Base-by-base conservation (phyloP, 2,113 vertebrate species). In the Scomber colias region DNA sequence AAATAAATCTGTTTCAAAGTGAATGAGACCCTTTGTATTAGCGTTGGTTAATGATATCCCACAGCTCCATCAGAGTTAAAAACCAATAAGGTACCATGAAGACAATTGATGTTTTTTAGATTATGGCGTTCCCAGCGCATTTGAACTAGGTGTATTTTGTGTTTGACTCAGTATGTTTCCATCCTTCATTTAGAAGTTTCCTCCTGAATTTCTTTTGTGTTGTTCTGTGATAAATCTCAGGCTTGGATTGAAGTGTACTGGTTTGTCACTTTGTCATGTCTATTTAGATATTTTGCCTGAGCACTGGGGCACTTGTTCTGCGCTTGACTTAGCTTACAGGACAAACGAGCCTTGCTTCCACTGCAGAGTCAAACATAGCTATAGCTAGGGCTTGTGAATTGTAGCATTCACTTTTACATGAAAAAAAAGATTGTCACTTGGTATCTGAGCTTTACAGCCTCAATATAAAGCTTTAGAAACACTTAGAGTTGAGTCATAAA, bases 191-290 rank as follows among this genome's bases (percentile, higher is more conserved):
- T 73, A 4, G 11, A 54, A 16, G 11, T 46, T 61, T 67, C 17
- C 3, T 55, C 27, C 0, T 1, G 21, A 79, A 69, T 68, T 15
- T 49, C 1, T 21, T 30, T 21, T 31, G 69, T 82, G 15, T 56
- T 79, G 3, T 66, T 55, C 49, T 44, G 3, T 66, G 50, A 73
- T 78, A 54, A 80, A 79, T 71, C 59, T 70, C 13, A 66, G 53
- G 12, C 49, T 68, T 6, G 31, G 19, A 74, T 21, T 73, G 70
- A 72, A 30, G 45, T 70, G 6, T 35, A 35, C 6, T 56, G 30
- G 55, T 63, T 79, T 87, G 82, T 79, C 79, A 86, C 66, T 80
- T 70, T 82, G 68, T 87, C 72, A 31, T 79, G 45, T 83, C 64
- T 62, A 63, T 79, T 86, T 71, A 84, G 24, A 77, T 65, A 45